Evolutionary conservation across 2,113 vertebrate genomes (phyloP).

Genomic region (Orycteropus afer): DNA sequence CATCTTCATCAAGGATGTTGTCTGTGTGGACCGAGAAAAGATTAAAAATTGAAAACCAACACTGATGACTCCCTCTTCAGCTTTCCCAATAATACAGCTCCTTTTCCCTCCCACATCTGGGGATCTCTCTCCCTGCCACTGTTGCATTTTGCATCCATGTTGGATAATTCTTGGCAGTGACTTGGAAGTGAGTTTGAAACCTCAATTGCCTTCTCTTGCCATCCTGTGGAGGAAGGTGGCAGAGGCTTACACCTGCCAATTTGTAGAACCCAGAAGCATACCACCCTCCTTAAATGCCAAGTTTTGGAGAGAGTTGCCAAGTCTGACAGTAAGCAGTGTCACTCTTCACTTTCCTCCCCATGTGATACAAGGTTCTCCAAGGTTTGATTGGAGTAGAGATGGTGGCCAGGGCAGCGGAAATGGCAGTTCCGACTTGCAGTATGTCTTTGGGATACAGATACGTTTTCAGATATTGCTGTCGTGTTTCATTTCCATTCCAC

Average conservation of each 20-base stretch:
- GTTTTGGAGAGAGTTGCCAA: conserved; percentile 42
- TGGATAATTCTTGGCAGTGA: conserved; percentile 35
- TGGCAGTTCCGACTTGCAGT: not conserved
- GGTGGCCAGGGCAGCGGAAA: not conserved
- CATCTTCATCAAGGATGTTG: not conserved
- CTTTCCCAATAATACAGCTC: not conserved
- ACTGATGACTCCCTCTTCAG: not conserved
- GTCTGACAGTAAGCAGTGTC: not conserved
- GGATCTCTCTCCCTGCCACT: not conserved
- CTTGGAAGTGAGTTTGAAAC: conserved; percentile 35
- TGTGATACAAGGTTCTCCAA: conserved; percentile 15
- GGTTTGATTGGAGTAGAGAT: not conserved
- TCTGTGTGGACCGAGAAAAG: not conserved
- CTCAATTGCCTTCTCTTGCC: conserved; percentile 26
- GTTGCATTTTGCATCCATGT: not conserved
- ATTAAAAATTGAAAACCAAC: conserved; percentile 6
- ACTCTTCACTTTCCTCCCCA: not conserved
- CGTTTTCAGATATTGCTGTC: not conserved
- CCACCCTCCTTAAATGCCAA: conserved; percentile 51
- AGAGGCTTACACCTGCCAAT: conserved; percentile 49
- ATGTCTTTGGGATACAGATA: too few species aligned
- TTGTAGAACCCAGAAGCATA: conserved; percentile 59
- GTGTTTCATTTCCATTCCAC: not conserved
- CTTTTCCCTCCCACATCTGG: not conserved
- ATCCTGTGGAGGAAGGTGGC: conserved; percentile 43